Evolutionary conservation across 2,113 vertebrate species (phyloP).

Genomic region (Mormyrus lacerda): DNA sequence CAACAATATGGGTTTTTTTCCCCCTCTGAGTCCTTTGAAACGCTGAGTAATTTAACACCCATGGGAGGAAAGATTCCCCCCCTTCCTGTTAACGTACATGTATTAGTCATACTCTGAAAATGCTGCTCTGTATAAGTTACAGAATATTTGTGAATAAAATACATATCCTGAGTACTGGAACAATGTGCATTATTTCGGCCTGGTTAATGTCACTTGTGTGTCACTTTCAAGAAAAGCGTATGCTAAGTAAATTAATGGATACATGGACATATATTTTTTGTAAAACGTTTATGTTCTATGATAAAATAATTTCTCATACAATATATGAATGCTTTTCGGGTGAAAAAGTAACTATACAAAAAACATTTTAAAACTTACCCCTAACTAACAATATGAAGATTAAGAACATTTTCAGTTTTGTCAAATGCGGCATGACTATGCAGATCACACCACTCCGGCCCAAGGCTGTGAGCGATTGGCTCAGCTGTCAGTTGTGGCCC

Average conservation of each 20-base stretch:
- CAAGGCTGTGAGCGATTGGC: background rate
- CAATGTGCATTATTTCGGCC: background rate
- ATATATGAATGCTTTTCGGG: background rate
- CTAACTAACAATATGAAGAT: background rate
- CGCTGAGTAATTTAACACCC: conserved; percentile 39
- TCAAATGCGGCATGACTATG: background rate
- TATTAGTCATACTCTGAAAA: background rate
- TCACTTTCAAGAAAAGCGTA: background rate
- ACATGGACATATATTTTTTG: background rate
- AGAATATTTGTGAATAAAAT: background rate
- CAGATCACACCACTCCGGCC: background rate
- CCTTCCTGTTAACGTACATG: background rate
- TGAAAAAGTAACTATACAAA: background rate
- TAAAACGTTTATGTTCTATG: background rate
- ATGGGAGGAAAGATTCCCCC: conserved; percentile 27
- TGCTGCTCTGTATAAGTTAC: background rate
- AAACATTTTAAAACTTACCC: background rate
- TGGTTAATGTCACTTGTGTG: background rate
- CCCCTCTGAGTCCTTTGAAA: background rate
- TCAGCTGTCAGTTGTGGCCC: background rate
- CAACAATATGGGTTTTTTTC: conserved; percentile 24
- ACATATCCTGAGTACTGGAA: background rate
- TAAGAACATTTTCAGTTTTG: background rate
- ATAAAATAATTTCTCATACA: background rate
- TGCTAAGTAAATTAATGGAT: background rate